Percentiles rank a stretch among this genome's conserved stretches.
Evolutionary conservation across 2,113 vertebrate species (phyloP).

Genomic region (Psilopogon haemacephalus): DNA sequence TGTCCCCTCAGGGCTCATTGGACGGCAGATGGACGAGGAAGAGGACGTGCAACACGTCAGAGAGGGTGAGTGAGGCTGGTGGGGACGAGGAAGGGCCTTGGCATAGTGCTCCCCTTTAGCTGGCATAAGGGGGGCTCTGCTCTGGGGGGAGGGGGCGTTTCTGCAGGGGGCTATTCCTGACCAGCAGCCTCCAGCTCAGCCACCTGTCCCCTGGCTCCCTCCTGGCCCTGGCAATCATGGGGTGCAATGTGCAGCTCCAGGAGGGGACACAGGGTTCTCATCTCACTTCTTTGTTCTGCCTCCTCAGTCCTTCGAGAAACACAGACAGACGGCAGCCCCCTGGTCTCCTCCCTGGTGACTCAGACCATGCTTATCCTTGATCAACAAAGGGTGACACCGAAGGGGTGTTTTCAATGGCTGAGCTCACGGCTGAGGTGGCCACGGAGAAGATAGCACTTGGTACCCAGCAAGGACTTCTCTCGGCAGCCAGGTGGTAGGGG

Average conservation of each 20-base stretch:
- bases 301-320: not conserved
- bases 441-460: no score
- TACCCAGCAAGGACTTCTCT: no score
- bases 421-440: fast-evolving
- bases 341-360: not conserved
- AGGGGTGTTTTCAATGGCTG: fast-evolving
- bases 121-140: not conserved
- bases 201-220: not conserved
- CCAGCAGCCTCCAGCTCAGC: not conserved
- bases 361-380: fast-evolving
- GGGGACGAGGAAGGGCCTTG: not conserved
- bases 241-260: not conserved
- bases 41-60: fast-evolving
- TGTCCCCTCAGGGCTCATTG: not conserved
- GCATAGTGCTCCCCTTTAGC: not conserved
- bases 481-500: no score
- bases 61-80: not conserved
- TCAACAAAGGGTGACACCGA: fast-evolving
- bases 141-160: not conserved
- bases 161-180: not conserved
- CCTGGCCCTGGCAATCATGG: not conserved
- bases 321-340: fast-evolving
- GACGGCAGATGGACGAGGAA: fast-evolving
- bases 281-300: not conserved
- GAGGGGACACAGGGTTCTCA: not conserved